Evolutionary conservation across 2,888 invertebrate genomes (phyloP), one percentile per base, ranked within the genome.

Genomic region (Luperina nickerlii): DNA sequence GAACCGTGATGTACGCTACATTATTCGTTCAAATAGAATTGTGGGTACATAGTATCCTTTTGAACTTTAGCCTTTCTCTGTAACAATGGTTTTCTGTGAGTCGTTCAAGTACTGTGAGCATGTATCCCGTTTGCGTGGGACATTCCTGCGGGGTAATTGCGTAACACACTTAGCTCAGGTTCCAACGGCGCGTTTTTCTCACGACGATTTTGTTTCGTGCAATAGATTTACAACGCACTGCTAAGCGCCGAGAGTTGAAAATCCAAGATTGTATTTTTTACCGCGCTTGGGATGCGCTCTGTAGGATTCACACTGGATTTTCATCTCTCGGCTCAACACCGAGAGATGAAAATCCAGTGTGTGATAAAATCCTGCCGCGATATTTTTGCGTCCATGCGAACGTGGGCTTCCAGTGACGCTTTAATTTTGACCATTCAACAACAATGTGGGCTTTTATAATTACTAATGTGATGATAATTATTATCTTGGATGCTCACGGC

Each of bases 31-130:
- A 80, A 79, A 86, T 71, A 85, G 79, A 83, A 86, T 82, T 87
- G 86, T 87, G 82, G 85, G 75, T 75, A 90, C 81, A 90, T 83
- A 88, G 85, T 89, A 85, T 87, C 86, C 90, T 89, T 88, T 90
- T 86, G 90, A 90, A 90, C 86, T 84, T 72, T 65, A 79, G 82
- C 86, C 88, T 85, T 89, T 89, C 82, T 83, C 76, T 71, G 27
- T 66, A 87, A 90, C 90, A 90, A 90, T 90, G 85, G 87, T 72
- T 84, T 57, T 78, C 79, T 82, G 79, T 63, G 83, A 84, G 69
- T 78, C 68, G 76, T 69, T 67, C 75, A 75, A 88, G 81, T 81
- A 90, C 74, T 76, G 65, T 81, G 74, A 60, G 11, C 80, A 77
- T 75, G 69, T 76, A 77, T 85, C 38, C 38, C 75, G 79, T 77